Conservation (phyloP, 1,140 invertebrate species). For the Aphis craccivora region DNA sequence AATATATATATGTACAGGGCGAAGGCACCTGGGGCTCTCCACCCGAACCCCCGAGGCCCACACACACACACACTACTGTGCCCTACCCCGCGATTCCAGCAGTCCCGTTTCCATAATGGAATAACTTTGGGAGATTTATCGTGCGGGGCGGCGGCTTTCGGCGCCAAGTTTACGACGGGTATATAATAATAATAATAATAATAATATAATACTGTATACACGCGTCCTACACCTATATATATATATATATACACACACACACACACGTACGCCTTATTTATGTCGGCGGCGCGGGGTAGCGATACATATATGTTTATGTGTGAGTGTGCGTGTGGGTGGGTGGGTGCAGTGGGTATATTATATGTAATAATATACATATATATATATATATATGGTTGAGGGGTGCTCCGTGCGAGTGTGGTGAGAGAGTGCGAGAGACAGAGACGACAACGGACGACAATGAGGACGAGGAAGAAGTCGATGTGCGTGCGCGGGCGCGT, state of each 20-base stretch:
- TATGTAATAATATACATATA: not conserved
- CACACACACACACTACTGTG: not conserved
- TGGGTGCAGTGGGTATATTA: not conserved
- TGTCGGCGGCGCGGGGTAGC: not conserved
- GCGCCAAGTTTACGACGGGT: constrained; percentile 55
- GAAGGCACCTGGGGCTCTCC: constrained; percentile 38
- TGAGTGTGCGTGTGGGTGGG: not conserved
- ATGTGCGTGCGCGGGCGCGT: not conserved
- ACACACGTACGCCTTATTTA: constrained; percentile 16
- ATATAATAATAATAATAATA: constrained; percentile 37
- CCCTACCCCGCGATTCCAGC: not conserved
- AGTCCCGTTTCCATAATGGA: constrained; percentile 28
- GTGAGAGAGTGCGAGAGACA: not conserved
- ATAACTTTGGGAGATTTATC: constrained; percentile 57
- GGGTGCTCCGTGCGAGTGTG: not conserved
- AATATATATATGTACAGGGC: not conserved
- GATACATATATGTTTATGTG: not conserved
- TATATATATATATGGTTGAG: not conserved
- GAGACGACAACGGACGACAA: not conserved
- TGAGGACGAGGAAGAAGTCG: not conserved
- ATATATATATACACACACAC: not conserved
- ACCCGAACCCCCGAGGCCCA: not conserved
- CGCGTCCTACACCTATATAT: not conserved
- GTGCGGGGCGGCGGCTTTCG: constrained; percentile 46
- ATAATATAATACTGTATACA: constrained; percentile 27